These are phyloP conservation scores for Drosophila nebulosa DNA, from an alignment of 1,140 invertebrate genomes.

Conservation along the genomic window DNA sequence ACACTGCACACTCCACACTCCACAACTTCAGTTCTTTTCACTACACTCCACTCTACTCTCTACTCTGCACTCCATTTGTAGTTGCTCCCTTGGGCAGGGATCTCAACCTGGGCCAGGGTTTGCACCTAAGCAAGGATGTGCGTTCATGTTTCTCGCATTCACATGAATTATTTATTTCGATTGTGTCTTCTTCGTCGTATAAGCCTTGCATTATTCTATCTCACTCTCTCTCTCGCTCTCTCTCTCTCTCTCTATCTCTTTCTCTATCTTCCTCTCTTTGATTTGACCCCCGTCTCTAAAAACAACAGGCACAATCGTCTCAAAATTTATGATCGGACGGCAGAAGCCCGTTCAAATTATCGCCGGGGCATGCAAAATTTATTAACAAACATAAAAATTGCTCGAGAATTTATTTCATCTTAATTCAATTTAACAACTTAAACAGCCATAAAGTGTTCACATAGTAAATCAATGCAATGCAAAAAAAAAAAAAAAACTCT, in stretches of 20 bases:
- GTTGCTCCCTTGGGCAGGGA: conserved; percentile 65
- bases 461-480: conserved; percentile 73
- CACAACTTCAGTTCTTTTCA: background rate
- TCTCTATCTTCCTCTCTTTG: conserved; percentile 22
- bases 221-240: background rate
- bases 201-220: conserved; percentile 49
- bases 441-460: conserved; percentile 81
- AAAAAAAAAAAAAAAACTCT: conserved; percentile 12
- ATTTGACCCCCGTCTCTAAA: conserved; percentile 16
- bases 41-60: background rate
- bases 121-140: conserved; percentile 37
- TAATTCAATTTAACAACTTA: conserved; percentile 81
- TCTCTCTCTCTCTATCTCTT: background rate
- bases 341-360: conserved; percentile 71
- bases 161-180: conserved; percentile 78
- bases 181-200: conserved; percentile 38
- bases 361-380: conserved; percentile 74
- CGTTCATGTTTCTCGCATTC: conserved; percentile 48
- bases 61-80: conserved; percentile 59
- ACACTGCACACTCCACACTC: background rate
- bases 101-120: conserved; percentile 36
- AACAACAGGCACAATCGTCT: conserved; percentile 23
- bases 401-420: conserved; percentile 80
- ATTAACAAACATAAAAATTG: conserved; percentile 80
- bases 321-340: conserved; percentile 48